A percentile compares a stretch with the other conserved stretches of the same genome.
Conservation (phyloP, 1,140 invertebrate species). For the Drosophila melanica region DNA sequence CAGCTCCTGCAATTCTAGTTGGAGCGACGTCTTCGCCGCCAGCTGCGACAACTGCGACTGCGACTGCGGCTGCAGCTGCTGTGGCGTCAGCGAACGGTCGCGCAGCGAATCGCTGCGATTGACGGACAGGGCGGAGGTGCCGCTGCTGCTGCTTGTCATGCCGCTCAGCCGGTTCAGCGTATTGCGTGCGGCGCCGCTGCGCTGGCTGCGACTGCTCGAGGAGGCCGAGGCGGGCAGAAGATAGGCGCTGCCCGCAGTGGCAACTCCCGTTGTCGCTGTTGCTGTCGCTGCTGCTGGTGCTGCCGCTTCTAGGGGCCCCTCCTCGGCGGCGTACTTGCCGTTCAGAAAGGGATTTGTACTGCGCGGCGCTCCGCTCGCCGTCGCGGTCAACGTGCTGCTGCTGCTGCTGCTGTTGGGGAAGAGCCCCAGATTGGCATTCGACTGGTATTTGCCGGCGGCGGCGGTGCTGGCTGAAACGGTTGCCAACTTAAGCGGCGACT, state of each 20-base stretch:
- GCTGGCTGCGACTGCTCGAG: slow-evolving; percentile 61
- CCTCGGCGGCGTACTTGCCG: slow-evolving; percentile 65
- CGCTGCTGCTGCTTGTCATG: slow-evolving; percentile 86
- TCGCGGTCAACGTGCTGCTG: slow-evolving; percentile 45
- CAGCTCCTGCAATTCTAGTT: slow-evolving; percentile 9
- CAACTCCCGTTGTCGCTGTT: not conserved
- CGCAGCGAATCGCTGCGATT: slow-evolving; percentile 58
- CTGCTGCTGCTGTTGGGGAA: slow-evolving; percentile 66
- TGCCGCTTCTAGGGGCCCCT: slow-evolving; percentile 23
- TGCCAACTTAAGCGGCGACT: slow-evolving; percentile 65
- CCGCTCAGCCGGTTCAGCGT: slow-evolving; percentile 83
- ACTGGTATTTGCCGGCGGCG: slow-evolving; percentile 61
- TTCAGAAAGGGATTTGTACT: slow-evolving; percentile 82
- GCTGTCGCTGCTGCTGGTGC: not conserved
- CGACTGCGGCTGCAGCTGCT: slow-evolving; percentile 50
- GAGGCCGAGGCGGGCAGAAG: slow-evolving; percentile 64
- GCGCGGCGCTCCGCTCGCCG: slow-evolving; percentile 41
- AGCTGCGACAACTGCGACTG: slow-evolving; percentile 19
- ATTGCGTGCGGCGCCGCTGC: slow-evolving; percentile 45
- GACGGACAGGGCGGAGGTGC: slow-evolving; percentile 83
- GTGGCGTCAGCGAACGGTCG: slow-evolving; percentile 31
- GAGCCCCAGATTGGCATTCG: slow-evolving; percentile 72
- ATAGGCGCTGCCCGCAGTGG: slow-evolving; percentile 23
- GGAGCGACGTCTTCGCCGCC: slow-evolving; percentile 19
- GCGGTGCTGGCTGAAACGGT: slow-evolving; percentile 50